Base-by-base conservation (phyloP, 2,113 vertebrate genomes). In the Turdus rufiventris region DNA sequence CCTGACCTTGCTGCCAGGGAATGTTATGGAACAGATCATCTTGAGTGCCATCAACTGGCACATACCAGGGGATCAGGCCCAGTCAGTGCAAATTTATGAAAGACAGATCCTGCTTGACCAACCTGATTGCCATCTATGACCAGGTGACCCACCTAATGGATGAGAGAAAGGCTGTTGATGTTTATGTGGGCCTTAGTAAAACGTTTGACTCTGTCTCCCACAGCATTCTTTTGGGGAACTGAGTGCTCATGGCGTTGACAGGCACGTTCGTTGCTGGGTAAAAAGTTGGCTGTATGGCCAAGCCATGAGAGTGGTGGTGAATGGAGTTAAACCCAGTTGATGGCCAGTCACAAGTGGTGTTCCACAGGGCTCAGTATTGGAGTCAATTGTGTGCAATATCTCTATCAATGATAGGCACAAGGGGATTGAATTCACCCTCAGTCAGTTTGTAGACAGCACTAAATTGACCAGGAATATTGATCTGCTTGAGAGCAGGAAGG, bases 201-300 rank as follows among this genome's bases (percentile, higher is more conserved):
- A 57, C 50, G 14, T 34, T 50, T 72, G 48, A 38, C 56, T 53
- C 38, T n/a, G 9, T 57, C 4, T 65, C 26, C 26, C 4, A 50
- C 21, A 36, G 12, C 36, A 19, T 65, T 28, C 26, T 72, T 5
- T 14, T 36, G 43, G 31, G 33, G 67, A 80, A 50, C 34, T 57
- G 43, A 9, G 36, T 42, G 34, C 26, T 50, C 14, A 16, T 14
- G 36, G 12, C 75, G 57, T 57, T 43, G 18, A 48, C 0, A 0
- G 26, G 45, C 18, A 16, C 45, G 50, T 50, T 65, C 18, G 72
- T 73, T 56, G 33, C 43, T 36, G 58, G 21, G 15, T 66, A 25
- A 74, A 66, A 66, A 43, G 45, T 8, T 45, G 38, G 6, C 38
- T 74, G 28, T 33, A 25, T 74, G 53, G 23, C 24, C 2, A 2